Base-by-base conservation (phyloP, 2,113 vertebrate species). In the Penelope pileata region DNA sequence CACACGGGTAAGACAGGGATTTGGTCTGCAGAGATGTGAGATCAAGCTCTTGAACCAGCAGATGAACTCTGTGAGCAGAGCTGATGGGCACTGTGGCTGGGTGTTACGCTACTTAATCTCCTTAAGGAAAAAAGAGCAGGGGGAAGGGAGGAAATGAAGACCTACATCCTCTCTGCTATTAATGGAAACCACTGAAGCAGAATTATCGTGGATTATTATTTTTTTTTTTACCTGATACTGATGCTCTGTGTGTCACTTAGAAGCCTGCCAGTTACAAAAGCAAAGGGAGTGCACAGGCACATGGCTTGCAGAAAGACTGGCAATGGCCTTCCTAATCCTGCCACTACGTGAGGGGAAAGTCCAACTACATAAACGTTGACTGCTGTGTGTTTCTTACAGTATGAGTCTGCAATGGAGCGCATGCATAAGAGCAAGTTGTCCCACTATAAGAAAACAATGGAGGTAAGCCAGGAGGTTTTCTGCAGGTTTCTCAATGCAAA, bases 381-480 rank as follows among this genome's bases (percentile, higher is more conserved):
- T 19, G 42, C n/a, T 66, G 7, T 95, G 16, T 96, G 78, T 94
- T 90, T 88, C 82, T 96, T 96, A 24, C 97, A 99, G 99, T 99
- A 98, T 1, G 99, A 99, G 92, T 95, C 79, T 15, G 96, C 98
- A 17, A 99, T 99, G 98, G 99, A 99, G 47, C 98, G 98, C 3
- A 92, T 98, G 50, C 99, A 99, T 17, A 99, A 99, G 98, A 98
- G 73, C 95, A 99, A 99, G 92, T 94, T 99, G 69, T 98, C 98
- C 2, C 96, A 98, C 24, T 98, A 99, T 80, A 99, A 99, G 98
- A 99, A 98, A 97, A 98, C 98, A 38, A 98, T 98, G 95, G 99
- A 99, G 75, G 99, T 99, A 96, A 98, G 98, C 32, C 68, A 23
- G 56, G 53, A 54, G 43, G 45, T 53, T n/a, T 51, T 64, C 51